These are phyloP conservation scores for Seriola aureovittata DNA, from an alignment of 2,113 vertebrate species.

Conservation along the genomic window DNA sequence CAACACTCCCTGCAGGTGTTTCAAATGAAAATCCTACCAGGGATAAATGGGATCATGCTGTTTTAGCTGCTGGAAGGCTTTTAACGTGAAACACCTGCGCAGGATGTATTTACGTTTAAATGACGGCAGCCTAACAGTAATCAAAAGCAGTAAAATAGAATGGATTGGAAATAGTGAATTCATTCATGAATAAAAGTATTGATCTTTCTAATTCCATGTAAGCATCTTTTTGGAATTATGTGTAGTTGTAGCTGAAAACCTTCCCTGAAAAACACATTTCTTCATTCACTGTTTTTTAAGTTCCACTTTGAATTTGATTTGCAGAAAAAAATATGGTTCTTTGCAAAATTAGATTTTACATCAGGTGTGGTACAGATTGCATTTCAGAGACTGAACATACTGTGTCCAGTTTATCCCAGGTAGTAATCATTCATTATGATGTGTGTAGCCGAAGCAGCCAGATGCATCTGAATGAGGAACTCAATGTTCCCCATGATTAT, in stretches of 20 bases:
- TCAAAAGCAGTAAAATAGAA: background rate
- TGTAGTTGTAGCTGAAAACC: no score
- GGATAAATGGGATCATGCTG: background rate
- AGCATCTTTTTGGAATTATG: background rate
- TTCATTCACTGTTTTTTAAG: no score
- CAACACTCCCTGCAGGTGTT: background rate
- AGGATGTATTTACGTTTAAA: background rate
- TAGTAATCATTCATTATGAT: conserved; percentile 10
- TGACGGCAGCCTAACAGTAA: background rate
- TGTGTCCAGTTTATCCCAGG: background rate
- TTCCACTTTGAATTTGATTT: background rate
- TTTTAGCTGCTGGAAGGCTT: background rate
- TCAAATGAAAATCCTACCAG: background rate
- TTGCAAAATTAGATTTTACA: background rate
- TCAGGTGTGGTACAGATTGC: background rate
- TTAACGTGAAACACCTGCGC: background rate
- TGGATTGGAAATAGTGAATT: background rate
- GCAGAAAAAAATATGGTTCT: background rate
- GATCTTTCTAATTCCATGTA: background rate
- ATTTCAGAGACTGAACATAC: background rate
- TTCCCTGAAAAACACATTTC: no score
- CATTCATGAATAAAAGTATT: background rate
- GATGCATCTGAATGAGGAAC: background rate
- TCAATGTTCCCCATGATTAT: conserved; percentile 2
- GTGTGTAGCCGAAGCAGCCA: background rate